These are phyloP conservation scores for Platyura marginata DNA, from an alignment of 1,140 invertebrate species.

Conservation along the genomic window DNA sequence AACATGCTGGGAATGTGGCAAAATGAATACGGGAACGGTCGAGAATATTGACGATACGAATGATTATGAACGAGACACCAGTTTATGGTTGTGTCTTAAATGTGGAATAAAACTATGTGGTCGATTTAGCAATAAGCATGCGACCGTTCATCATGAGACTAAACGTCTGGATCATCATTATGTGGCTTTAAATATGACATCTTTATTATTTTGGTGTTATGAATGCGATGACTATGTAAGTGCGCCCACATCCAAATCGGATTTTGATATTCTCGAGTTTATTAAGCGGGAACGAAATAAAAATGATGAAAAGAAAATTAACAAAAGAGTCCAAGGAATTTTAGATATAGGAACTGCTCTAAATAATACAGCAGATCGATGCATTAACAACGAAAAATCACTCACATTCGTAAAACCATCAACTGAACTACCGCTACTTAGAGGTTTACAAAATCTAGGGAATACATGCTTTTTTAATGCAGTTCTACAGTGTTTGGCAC, in stretches of 20 bases:
- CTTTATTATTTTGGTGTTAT: slow-evolving; percentile 60
- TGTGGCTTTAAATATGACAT: slow-evolving; percentile 48
- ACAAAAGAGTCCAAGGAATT: not conserved
- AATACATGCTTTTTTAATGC: slow-evolving; percentile 97
- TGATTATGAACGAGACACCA: slow-evolving; percentile 40
- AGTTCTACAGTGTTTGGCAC: slow-evolving; percentile 77
- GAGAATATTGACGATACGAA: slow-evolving; percentile 18
- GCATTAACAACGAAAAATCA: slow-evolving; percentile 4
- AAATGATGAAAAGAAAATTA: not conserved
- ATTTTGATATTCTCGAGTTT: slow-evolving; percentile 5
- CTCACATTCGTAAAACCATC: slow-evolving; percentile 4
- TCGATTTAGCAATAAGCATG: slow-evolving; percentile 46
- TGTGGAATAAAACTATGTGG: slow-evolving; percentile 64
- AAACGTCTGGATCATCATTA: slow-evolving; percentile 58
- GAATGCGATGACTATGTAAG: slow-evolving; percentile 39
- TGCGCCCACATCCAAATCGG: not conserved
- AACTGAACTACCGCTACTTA: slow-evolving; percentile 27
- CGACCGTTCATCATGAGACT: slow-evolving; percentile 50
- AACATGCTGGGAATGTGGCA: slow-evolving; percentile 37
- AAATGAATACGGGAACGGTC: slow-evolving; percentile 13
- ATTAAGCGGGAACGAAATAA: not conserved
- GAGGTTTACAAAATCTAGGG: slow-evolving; percentile 70
- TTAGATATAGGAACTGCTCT: not conserved
- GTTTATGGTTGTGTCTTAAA: slow-evolving; percentile 47
- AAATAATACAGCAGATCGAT: not conserved